These are phyloP conservation scores for Tuberolachnus salignus DNA, from an alignment of 2,888 invertebrate genomes.

Conservation along the genomic window DNA sequence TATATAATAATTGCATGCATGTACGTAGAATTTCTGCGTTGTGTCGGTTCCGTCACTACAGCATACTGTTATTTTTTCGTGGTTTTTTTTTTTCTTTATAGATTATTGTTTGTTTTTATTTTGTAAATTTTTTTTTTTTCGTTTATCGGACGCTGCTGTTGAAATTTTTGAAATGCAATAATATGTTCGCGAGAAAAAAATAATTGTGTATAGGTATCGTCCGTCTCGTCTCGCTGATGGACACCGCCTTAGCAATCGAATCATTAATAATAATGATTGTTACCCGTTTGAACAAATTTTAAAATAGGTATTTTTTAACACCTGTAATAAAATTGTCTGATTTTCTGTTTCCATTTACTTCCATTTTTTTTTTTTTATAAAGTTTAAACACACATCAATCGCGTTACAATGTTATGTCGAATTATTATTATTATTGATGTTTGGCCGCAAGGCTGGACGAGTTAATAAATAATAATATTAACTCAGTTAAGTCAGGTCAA, in stretches of 20 bases:
- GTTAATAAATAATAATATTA: no score
- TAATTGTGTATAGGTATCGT: no score
- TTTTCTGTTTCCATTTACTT: no score
- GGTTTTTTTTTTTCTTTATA: background rate
- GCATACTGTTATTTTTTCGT: background rate
- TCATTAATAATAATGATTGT: no score
- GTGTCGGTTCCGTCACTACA: conserved; percentile 9
- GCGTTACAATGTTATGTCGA: background rate
- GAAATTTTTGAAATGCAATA: background rate
- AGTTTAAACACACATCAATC: no score
- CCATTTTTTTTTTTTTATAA: no score
- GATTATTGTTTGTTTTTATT: background rate
- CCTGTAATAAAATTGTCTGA: no score
- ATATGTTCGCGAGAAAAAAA: background rate
- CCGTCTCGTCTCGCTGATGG: no score
- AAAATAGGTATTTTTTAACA: no score
- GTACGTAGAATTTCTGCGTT: conserved; percentile 42
- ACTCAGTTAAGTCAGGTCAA: no score
- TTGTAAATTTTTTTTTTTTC: background rate
- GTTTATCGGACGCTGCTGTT: background rate
- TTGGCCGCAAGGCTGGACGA: background rate
- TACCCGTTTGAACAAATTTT: no score
- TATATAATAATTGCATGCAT: conserved; percentile 30
- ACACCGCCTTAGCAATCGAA: no score
- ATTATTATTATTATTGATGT: background rate